Percentiles rank a stretch among this genome's conserved stretches.
Conservation (phyloP, 2,113 vertebrate genomes). For the Gorsachius goisagi region DNA sequence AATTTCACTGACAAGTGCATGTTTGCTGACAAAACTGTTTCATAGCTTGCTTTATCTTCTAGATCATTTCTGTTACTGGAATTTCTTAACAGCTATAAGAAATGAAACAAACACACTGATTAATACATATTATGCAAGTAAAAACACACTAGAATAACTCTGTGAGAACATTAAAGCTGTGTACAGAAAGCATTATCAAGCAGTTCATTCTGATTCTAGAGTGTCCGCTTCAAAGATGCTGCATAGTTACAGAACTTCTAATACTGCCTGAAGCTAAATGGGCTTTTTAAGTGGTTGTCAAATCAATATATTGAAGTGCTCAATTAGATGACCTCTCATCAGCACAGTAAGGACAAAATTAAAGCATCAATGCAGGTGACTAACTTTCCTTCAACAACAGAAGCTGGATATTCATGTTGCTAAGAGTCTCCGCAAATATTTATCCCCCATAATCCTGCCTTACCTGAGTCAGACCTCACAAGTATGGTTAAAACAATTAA, state of each 20-base stretch:
- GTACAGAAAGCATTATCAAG: not conserved
- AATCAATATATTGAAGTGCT: not conserved
- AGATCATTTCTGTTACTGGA: not conserved
- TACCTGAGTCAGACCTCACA: accelerated
- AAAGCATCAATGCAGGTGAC: not conserved
- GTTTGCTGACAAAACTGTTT: not conserved
- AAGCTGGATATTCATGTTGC: not conserved
- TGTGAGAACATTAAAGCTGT: not conserved
- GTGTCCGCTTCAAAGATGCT: accelerated
- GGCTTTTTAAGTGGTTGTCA: not conserved
- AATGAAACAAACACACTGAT: not conserved
- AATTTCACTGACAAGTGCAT: not conserved
- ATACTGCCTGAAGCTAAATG: not conserved
- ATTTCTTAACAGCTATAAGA: not conserved
- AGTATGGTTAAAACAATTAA: not conserved
- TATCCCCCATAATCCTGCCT: not conserved
- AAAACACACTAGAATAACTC: not conserved
- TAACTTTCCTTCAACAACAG: not conserved
- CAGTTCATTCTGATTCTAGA: not conserved
- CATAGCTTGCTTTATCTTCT: not conserved
- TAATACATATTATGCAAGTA: not conserved
- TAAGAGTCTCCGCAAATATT: not conserved
- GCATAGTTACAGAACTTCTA: not conserved
- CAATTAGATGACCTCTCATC: not conserved
- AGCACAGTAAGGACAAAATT: not conserved